These are phyloP conservation scores for Coilia nasus DNA, from an alignment of 2,797 vertebrate genomes.

Conservation along the genomic window DNA sequence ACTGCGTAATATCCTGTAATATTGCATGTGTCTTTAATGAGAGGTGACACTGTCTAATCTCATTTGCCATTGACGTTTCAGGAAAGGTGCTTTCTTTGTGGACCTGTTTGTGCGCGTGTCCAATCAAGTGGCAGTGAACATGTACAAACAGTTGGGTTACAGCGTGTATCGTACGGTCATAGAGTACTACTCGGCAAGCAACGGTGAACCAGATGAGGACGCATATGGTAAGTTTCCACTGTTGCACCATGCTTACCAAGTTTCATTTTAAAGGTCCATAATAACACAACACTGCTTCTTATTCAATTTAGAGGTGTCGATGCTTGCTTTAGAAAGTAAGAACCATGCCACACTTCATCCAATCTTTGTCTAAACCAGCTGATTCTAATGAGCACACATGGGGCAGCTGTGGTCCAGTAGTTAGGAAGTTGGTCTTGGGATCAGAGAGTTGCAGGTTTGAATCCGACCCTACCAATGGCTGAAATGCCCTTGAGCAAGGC, in stretches of 20 bases:
- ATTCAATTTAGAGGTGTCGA: too few relatives aligned
- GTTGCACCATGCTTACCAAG: neutral
- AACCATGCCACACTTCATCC: too few relatives aligned
- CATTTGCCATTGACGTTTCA: conserved; percentile 51
- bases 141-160: conserved; percentile 95
- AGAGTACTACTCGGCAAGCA: conserved; percentile 95
- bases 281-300: too few relatives aligned
- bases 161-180: conserved; percentile 94
- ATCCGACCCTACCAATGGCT: too few relatives aligned
- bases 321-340: too few relatives aligned
- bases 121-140: conserved; percentile 95
- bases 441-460: too few relatives aligned
- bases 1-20: neutral
- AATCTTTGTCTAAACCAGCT: too few relatives aligned
- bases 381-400: too few relatives aligned
- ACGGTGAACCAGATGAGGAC: conserved; percentile 92
- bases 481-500: too few relatives aligned
- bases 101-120: conserved; percentile 96
- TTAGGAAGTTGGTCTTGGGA: too few relatives aligned
- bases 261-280: too few relatives aligned
- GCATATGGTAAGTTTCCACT: conserved; percentile 84
- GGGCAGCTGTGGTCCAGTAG: too few relatives aligned
- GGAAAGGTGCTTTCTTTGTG: conserved; percentile 96
- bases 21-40: neutral
- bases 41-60: neutral